Evolutionary conservation across 2,797 vertebrate genomes (phyloP).

Genomic region (Danio tinwini): DNA sequence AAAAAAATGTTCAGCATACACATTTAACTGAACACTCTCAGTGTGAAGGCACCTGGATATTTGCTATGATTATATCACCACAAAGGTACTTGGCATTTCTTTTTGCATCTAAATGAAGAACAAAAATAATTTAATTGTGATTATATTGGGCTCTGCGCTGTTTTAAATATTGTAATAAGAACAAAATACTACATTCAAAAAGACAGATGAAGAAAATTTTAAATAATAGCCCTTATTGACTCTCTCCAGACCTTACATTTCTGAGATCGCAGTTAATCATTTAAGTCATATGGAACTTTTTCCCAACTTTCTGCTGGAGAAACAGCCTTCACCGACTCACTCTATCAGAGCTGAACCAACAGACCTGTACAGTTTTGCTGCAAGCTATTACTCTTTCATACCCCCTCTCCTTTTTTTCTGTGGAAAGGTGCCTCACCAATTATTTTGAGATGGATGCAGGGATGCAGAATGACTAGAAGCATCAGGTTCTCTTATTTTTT

Average conservation of each 20-base stretch:
- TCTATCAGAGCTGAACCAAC: conserved; percentile 75
- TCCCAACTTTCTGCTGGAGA: conserved; percentile 63
- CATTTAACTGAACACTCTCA: too few species aligned
- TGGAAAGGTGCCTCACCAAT: conserved; percentile 97
- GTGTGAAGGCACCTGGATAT: too few species aligned
- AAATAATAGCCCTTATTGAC: background rate
- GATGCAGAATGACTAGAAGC: conserved; percentile 99
- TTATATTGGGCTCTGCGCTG: background rate
- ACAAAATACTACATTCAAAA: background rate
- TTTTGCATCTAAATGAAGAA: too few species aligned
- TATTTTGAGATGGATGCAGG: conserved; percentile 99
- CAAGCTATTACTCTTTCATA: conserved; percentile 82
- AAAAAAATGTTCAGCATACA: too few species aligned
- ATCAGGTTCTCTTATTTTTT: conserved; percentile 84
- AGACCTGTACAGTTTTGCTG: conserved; percentile 77
- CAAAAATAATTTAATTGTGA: too few species aligned
- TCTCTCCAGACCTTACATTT: background rate
- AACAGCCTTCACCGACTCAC: conserved; percentile 65
- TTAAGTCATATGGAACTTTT: conserved; percentile 56
- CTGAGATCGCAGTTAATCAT: conserved; percentile 63
- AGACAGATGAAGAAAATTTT: background rate
- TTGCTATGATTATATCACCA: too few species aligned
- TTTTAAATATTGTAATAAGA: background rate
- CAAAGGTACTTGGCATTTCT: too few species aligned
- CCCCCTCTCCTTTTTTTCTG: conserved; percentile 85